These are phyloP conservation scores for Parasteatoda lunata DNA, from an alignment of 2,888 invertebrate genomes.

Conservation along the genomic window DNA sequence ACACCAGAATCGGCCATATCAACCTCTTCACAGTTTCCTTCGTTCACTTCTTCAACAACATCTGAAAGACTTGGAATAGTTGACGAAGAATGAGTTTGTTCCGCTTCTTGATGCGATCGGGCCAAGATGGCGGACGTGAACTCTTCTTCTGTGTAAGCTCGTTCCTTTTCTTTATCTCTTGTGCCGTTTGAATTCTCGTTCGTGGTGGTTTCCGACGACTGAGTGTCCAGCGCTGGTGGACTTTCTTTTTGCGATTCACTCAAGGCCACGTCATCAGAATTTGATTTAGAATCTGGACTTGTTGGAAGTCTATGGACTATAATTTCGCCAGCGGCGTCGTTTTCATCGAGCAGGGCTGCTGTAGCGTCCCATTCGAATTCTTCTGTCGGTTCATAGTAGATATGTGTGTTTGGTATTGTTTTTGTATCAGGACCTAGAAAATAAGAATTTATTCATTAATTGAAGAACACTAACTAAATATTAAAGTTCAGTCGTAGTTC, in stretches of 20 bases:
- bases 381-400: conserved; percentile 67
- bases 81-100: conserved; percentile 4
- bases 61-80: background rate
- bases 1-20: conserved; percentile 58
- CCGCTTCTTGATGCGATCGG: conserved; percentile 15
- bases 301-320: conserved; percentile 49
- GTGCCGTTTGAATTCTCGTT: conserved; percentile 9
- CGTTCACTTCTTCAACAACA: background rate
- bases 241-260: conserved; percentile 11
- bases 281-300: conserved; percentile 30
- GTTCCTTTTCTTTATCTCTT: conserved; percentile 38
- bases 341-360: conserved; percentile 17
- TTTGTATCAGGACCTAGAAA: conserved; percentile 24
- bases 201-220: conserved; percentile 19
- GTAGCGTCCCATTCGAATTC: conserved; percentile 59
- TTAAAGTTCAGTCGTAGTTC: too few species aligned
- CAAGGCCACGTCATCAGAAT: background rate
- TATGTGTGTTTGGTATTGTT: conserved; percentile 41
- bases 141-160: conserved; percentile 64
- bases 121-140: conserved; percentile 67
- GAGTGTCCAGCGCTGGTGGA: background rate
- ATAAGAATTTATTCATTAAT: background rate
- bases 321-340: conserved; percentile 39
- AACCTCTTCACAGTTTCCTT: background rate
- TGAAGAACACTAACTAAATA: too few species aligned